Evolutionary conservation across 2,888 invertebrate genomes (phyloP), one percentile per base, ranked within the genome.

Genomic region (Helobdella robusta): DNA sequence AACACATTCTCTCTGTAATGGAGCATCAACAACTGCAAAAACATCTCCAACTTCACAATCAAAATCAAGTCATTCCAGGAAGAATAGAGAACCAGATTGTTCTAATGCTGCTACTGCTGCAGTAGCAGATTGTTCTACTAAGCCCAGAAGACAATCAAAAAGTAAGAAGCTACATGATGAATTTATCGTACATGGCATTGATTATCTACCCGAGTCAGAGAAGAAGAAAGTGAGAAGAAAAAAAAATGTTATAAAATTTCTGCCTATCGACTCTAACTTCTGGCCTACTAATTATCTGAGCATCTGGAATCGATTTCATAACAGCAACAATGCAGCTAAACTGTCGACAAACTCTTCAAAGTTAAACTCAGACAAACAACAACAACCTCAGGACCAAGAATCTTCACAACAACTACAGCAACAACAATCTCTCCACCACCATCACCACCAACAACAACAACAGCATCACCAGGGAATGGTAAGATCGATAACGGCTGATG

Each of bases 131-230:
- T n/a, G 56, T 25, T n/a, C 5, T n/a, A 30, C 11, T n/a, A 56
- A 56, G 23, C n/a, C 30, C 25, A 56, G 11, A 28, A 30, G 28
- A 15, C 32, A 32, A 30, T 11, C 30, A 56, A 56, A 32, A 18
- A 23, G 48, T 28, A 32, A 28, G 2, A n/a, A 56, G 56, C 4
- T 30, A n/a, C n/a, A 23, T 2, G 56, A 66, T n/a, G 50, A 63
- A 18, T 66, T 66, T 28, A 30, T 66, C 28, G 32, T 66, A 15
- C 56, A 62, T 23, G 66, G 66, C 15, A 61, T 66, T 28, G 66
- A 66, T 60, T 66, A 66, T 32, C 44, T 66, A 20, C 66, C 66
- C 23, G 66, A 66, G 8, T 61, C 40, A 15, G 61, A 40, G 32
- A 66, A 66, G 60, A 61, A 40, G 34, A 54, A 60, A 15, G 60